Evolutionary conservation across 2,113 vertebrate species (phyloP).

Genomic region (Callocephalon fimbriatum): DNA sequence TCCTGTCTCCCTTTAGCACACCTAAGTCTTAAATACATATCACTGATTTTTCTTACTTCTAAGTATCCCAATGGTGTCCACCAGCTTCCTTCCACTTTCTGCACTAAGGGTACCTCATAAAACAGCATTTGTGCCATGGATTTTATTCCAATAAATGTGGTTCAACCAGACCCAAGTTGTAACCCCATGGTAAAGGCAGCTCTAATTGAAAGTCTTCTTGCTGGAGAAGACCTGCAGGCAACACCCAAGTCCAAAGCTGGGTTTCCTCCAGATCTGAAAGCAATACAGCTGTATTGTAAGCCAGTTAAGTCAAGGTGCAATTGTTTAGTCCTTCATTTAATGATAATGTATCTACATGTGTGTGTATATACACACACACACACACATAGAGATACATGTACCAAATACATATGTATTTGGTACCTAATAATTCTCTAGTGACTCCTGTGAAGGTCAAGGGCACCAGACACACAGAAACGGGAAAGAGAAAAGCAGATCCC

Average conservation of each 20-base stretch:
- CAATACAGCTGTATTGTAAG: not conserved
- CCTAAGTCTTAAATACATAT: not conserved
- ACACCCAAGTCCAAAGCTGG: not conserved
- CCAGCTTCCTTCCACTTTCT: not conserved
- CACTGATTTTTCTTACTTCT: not conserved
- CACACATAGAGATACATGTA: not conserved
- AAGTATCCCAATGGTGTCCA: not conserved
- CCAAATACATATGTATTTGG: too few relatives aligned
- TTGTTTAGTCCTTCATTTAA: not conserved
- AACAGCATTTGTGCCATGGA: not conserved
- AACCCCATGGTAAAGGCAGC: not conserved
- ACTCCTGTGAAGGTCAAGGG: not conserved
- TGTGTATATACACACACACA: not conserved
- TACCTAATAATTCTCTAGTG: not conserved
- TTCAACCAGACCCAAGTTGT: not conserved
- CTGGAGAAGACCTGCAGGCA: not conserved
- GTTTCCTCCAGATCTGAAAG: not conserved
- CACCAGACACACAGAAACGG: not conserved
- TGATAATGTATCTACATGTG: not conserved
- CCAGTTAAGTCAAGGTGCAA: rapidly evolving
- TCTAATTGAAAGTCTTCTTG: not conserved
- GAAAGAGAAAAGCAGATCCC: not conserved
- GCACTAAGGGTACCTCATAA: not conserved
- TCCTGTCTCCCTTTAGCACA: not conserved
- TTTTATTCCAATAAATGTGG: not conserved